A percentile compares a stretch with the other conserved stretches of the same genome.
Evolutionary conservation across 2,113 vertebrate genomes (phyloP).

Genomic region (Oryzias melastigma): DNA sequence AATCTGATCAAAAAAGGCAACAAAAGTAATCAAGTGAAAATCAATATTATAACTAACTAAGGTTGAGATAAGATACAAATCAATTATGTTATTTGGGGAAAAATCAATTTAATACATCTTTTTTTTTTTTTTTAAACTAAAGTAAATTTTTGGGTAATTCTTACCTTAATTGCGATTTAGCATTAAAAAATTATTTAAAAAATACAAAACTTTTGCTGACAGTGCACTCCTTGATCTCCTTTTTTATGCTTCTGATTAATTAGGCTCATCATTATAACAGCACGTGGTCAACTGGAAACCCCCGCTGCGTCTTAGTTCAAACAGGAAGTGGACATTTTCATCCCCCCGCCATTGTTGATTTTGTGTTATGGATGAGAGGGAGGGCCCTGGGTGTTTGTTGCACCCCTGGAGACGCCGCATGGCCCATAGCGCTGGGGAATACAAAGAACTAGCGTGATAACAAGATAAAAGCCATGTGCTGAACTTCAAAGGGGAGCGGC

Average conservation of each 20-base stretch:
- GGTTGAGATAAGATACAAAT: no score
- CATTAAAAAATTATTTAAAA: no score
- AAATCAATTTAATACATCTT: no score
- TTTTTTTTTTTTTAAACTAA: no score
- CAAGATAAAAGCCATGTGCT: slow-evolving; percentile 67
- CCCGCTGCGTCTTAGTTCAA: slow-evolving; percentile 57
- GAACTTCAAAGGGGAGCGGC: slow-evolving; percentile 63
- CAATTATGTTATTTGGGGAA: no score
- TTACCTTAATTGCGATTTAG: no score
- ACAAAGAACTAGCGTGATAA: slow-evolving; percentile 71
- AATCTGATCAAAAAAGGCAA: no score
- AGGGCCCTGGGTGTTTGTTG: slow-evolving; percentile 53
- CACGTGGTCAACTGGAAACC: slow-evolving; percentile 49
- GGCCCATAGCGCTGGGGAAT: slow-evolving; percentile 44
- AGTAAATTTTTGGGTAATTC: no score
- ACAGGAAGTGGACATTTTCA: slow-evolving; percentile 27
- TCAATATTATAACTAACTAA: no score
- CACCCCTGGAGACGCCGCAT: slow-evolving; percentile 46
- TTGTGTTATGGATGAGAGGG: slow-evolving; percentile 52
- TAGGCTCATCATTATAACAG: slow-evolving; percentile 58
- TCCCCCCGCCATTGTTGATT: slow-evolving; percentile 29
- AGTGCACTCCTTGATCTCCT: slow-evolving; percentile 34
- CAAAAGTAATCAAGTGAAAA: no score
- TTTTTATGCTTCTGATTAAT: slow-evolving; percentile 69
- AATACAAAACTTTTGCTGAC: slow-evolving; percentile 31